Base-by-base conservation (phyloP, 2,888 invertebrate genomes). In the Oligia fasciuncula region DNA sequence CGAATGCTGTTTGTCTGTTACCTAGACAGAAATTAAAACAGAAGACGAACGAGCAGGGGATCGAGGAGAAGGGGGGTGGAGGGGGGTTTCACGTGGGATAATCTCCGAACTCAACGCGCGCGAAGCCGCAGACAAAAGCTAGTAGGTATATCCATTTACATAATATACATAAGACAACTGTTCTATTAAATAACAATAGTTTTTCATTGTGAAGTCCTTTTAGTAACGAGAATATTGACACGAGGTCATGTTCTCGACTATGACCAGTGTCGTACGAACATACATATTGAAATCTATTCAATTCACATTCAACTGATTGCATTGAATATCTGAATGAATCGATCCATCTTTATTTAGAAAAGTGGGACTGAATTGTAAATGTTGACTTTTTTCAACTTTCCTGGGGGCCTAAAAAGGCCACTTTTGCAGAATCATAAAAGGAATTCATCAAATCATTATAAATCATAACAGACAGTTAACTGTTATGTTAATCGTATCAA, bases 231-330 rank as follows among this genome's bases (percentile, higher is more conserved):
- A 72, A 77, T 77, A 74, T 74, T 79, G 60, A 65, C 62, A 69
- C 85, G 73, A 85, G 85, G 83, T 74, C 79, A 63, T 49, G 29
- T 81, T 68, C 57, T 69, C 54, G 63, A 17, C 62, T 63, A 54
- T 65, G 62, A 9, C 67, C 65, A 75, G 79, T 72, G 60, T 60
- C 54, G 40, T 71, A 51, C 51, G 14, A 68, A 77, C 13, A 69
- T 35, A 80, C 75, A 73, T 84, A 87, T 85, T 87, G 69, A 76
- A 79, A 77, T 81, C 81, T 85, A 88, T 83, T 88, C 73, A 74
- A 85, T 79, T 85, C 81, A 73, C 85, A 87, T 85, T 85, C 70
- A 67, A 81, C 40, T 80, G 69, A 86, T 85, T 86, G 79, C 13
- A 72, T 81, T 72, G 86, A 65, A 29, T 72, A 68, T 67, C 35